Conservation (phyloP, 2,797 vertebrate species). For the Acanthornis magna region DNA sequence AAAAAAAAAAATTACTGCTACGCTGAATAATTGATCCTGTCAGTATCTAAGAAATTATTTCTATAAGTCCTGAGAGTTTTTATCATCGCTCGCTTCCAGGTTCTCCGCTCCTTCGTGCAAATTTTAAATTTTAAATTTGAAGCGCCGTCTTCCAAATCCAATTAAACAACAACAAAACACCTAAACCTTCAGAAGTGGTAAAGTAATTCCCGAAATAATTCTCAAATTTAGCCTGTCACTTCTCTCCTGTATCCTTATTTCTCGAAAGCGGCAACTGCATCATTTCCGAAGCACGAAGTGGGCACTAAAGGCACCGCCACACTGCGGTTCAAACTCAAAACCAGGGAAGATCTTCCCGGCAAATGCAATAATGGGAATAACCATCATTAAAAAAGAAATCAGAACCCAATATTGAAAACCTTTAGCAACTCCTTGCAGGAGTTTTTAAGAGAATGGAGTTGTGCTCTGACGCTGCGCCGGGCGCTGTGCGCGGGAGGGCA, state of each 20-base stretch:
- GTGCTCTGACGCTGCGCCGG: background rate
- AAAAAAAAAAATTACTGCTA: background rate
- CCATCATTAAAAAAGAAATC: background rate
- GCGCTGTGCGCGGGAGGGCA: background rate
- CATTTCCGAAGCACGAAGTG: accelerated
- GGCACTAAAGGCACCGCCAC: background rate
- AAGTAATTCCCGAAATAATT: background rate
- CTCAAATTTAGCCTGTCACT: background rate
- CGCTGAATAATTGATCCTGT: background rate
- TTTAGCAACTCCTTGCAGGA: background rate
- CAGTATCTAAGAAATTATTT: background rate
- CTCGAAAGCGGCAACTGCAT: accelerated
- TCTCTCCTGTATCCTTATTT: background rate
- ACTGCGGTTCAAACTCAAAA: background rate
- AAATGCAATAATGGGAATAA: background rate
- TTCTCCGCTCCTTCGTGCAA: background rate
- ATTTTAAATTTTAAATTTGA: background rate
- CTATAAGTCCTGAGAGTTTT: background rate
- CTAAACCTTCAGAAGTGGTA: background rate
- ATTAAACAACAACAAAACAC: background rate
- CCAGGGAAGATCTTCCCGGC: background rate
- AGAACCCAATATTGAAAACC: background rate
- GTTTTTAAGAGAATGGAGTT: conserved; percentile 8
- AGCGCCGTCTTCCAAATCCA: background rate
- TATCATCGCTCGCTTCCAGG: background rate